Percentiles rank a stretch among this genome's conserved stretches.
These are phyloP conservation scores for Drosophila meridiana DNA, from an alignment of 2,888 invertebrate genomes.

Conservation along the genomic window DNA sequence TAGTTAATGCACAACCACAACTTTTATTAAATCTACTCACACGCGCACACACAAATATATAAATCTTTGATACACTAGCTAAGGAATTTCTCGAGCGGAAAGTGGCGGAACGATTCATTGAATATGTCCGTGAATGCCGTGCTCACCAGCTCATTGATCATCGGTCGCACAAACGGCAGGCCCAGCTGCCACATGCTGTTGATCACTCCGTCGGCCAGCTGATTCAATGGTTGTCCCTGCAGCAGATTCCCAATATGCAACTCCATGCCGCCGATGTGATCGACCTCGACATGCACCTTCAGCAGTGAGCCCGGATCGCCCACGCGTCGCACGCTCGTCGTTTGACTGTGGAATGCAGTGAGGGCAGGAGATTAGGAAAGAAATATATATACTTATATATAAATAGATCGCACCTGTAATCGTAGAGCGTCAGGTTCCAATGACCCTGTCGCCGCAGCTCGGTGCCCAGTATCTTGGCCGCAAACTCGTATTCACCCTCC, in stretches of 20 bases:
- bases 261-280: constrained; percentile 91
- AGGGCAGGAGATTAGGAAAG: background rate
- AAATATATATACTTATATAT: background rate
- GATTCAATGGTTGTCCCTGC: constrained; percentile 87
- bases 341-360: constrained; percentile 83
- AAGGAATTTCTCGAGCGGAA: constrained; percentile 90
- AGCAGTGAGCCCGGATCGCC: constrained; percentile 85
- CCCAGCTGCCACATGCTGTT: constrained; percentile 93
- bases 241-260: constrained; percentile 91
- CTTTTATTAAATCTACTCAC: constrained; percentile 39
- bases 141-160: constrained; percentile 93
- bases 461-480: constrained; percentile 88
- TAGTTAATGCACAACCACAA: constrained; percentile 30
- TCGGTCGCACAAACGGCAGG: constrained; percentile 90
- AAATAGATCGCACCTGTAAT: constrained; percentile 85
- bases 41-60: constrained; percentile 14
- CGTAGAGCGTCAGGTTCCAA: constrained; percentile 91
- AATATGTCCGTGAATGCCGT: constrained; percentile 94
- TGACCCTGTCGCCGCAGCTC: constrained; percentile 88
- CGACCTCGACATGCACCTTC: constrained; percentile 90
- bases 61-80: constrained; percentile 56
- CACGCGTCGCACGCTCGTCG: constrained; percentile 85
- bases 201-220: constrained; percentile 90
- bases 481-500: constrained; percentile 89
- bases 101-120: constrained; percentile 90